A percentile compares a stretch with the other conserved stretches of the same genome.
Evolutionary conservation across 2,113 vertebrate genomes (phyloP).

Genomic region (Sander lucioperca): DNA sequence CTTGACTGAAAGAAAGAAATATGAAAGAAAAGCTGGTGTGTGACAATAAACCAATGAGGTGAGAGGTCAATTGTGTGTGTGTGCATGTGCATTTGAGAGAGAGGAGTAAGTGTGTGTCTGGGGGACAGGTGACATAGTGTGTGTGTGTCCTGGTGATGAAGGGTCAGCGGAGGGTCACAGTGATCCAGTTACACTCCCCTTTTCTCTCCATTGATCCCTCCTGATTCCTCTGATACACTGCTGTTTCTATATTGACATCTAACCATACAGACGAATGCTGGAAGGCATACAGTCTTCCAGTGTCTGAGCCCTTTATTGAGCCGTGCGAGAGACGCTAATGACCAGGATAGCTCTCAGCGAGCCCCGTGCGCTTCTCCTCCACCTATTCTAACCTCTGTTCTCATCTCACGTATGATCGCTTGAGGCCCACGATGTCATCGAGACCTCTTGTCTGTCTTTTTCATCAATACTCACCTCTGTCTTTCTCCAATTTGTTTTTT

Average conservation of each 20-base stretch:
- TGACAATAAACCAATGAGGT: slow-evolving; percentile 26
- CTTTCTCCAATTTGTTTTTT: slow-evolving; percentile 45
- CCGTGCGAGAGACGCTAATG: slow-evolving; percentile 68
- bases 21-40: slow-evolving; percentile 1
- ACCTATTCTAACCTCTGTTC: slow-evolving; percentile 57
- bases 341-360: slow-evolving; percentile 59
- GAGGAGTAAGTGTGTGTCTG: neutral
- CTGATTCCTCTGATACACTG: slow-evolving; percentile 57
- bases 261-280: slow-evolving; percentile 66
- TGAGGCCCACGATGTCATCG: slow-evolving; percentile 39
- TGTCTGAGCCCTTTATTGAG: slow-evolving; percentile 70
- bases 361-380: slow-evolving; percentile 41
- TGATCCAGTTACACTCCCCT: slow-evolving; percentile 67
- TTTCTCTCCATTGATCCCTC: slow-evolving; percentile 66
- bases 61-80: slow-evolving; percentile 31
- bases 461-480: slow-evolving; percentile 52
- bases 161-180: slow-evolving; percentile 65
- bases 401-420: slow-evolving; percentile 30
- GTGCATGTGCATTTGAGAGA: slow-evolving; percentile 19
- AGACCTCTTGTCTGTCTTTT: slow-evolving; percentile 36
- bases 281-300: slow-evolving; percentile 63
- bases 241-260: slow-evolving; percentile 68
- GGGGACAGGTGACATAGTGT: slow-evolving; percentile 52
- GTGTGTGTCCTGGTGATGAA: slow-evolving; percentile 59
- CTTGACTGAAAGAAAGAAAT: neutral